These are phyloP conservation scores for Botia kubotai DNA, from an alignment of 2,797 vertebrate species.

Conservation along the genomic window DNA sequence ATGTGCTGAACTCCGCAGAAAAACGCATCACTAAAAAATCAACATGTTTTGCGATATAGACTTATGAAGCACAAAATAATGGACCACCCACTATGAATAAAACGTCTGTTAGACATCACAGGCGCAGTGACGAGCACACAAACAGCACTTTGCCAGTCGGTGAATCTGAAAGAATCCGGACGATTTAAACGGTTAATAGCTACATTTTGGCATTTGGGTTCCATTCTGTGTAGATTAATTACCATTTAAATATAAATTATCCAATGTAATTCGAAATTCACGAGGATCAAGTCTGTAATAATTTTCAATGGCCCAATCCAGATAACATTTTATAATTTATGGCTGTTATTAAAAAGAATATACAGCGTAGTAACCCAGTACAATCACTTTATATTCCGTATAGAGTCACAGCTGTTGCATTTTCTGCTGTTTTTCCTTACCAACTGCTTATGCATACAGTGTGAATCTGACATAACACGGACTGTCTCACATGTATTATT, in stretches of 20 bases:
- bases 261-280: background rate
- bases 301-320: background rate
- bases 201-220: background rate
- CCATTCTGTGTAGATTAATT: background rate
- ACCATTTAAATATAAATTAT: background rate
- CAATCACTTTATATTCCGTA: background rate
- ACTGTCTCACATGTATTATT: conserved; percentile 23
- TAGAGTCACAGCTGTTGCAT: background rate
- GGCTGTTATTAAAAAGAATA: background rate
- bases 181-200: background rate
- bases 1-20: background rate
- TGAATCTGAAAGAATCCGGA: background rate
- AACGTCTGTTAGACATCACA: background rate
- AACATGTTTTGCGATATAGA: background rate
- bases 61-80: background rate
- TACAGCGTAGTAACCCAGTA: background rate
- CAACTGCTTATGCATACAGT: background rate
- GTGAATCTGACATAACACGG: background rate
- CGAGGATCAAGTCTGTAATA: background rate
- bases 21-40: background rate
- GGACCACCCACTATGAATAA: background rate
- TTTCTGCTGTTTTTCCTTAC: background rate
- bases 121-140: background rate
- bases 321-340: background rate
- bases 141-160: background rate